Percentiles rank a stretch among this genome's conserved stretches.
Conservation (phyloP, 2,797 vertebrate genomes). For the Aeoliscus strigatus region DNA sequence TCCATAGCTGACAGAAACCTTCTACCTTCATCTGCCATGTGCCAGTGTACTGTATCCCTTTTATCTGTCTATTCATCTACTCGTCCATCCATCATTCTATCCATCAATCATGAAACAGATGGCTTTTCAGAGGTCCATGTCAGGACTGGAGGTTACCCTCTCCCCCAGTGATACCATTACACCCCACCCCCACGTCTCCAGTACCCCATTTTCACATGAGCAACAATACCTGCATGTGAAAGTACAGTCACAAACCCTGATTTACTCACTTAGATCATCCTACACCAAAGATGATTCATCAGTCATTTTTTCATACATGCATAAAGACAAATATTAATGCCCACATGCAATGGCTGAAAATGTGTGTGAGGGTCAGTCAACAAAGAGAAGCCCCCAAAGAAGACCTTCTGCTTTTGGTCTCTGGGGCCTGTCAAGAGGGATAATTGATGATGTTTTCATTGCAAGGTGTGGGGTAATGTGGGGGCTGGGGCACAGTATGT, state of each 20-base stretch:
- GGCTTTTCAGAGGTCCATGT: slow-evolving; percentile 69
- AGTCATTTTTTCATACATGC: too few species aligned
- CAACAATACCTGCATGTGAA: too few species aligned
- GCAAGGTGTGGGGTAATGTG: slow-evolving; percentile 82
- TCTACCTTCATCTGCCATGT: too few species aligned
- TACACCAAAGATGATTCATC: too few species aligned
- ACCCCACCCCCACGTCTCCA: slow-evolving; percentile 21
- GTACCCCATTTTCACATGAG: too few species aligned
- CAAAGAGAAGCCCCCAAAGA: slow-evolving; percentile 80
- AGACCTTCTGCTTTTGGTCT: slow-evolving; percentile 78
- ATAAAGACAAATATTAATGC: too few species aligned
- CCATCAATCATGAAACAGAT: slow-evolving; percentile 78
- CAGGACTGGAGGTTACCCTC: slow-evolving; percentile 66
- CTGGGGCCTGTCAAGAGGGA: slow-evolving; percentile 80
- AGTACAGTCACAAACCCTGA: too few species aligned
- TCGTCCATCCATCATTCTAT: too few species aligned
- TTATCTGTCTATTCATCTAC: slow-evolving; percentile 59
- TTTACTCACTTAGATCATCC: too few species aligned
- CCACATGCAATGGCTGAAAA: too few species aligned
- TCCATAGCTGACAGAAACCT: too few species aligned
- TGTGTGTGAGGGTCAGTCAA: slow-evolving; percentile 65
- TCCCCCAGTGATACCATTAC: slow-evolving; percentile 58
- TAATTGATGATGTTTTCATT: slow-evolving; percentile 96
- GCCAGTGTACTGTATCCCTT: too few species aligned
- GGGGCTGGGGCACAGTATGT: slow-evolving; percentile 70